Percentiles rank a stretch among this genome's conserved stretches.
Evolutionary conservation across 2,113 vertebrate species (phyloP).

Genomic region (Herpetotheres cachinnans): DNA sequence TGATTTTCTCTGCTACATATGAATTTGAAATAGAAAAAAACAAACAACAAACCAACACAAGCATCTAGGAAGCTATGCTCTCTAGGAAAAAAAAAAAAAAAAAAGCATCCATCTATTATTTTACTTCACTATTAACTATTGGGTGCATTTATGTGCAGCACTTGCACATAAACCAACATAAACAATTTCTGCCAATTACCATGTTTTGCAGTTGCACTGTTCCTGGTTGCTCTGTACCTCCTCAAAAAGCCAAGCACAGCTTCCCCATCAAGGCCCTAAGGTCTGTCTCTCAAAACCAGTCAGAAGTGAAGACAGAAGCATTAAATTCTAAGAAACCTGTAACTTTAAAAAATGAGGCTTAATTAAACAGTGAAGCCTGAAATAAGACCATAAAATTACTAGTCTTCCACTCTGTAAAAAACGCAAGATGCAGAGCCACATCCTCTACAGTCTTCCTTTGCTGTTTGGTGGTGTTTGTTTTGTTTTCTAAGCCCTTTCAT

Average conservation of each 20-base stretch:
- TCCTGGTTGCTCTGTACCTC: not conserved
- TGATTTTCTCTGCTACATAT: not conserved
- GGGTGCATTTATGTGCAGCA: not conserved
- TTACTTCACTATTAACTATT: not conserved
- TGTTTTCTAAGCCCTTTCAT: not conserved
- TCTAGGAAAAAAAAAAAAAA: not conserved
- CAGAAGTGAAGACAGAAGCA: not conserved
- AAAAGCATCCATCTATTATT: not conserved
- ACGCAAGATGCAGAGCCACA: not conserved
- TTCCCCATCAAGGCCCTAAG: not conserved
- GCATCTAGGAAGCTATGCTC: not conserved
- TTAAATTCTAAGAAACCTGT: not conserved
- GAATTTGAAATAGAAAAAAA: not conserved
- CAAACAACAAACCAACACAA: not conserved
- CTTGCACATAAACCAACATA: not conserved
- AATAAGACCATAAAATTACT: not conserved
- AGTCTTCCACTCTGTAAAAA: not conserved
- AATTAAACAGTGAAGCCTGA: not conserved
- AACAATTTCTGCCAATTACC: not conserved
- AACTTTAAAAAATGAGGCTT: not conserved
- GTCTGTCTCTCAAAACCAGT: not conserved
- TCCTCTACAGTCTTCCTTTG: not conserved
- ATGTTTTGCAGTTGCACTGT: not conserved
- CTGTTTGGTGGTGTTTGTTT: not conserved
- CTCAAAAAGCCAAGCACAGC: not conserved